Base-by-base conservation (phyloP, 2,888 invertebrate species). In the Magallana nippona region DNA sequence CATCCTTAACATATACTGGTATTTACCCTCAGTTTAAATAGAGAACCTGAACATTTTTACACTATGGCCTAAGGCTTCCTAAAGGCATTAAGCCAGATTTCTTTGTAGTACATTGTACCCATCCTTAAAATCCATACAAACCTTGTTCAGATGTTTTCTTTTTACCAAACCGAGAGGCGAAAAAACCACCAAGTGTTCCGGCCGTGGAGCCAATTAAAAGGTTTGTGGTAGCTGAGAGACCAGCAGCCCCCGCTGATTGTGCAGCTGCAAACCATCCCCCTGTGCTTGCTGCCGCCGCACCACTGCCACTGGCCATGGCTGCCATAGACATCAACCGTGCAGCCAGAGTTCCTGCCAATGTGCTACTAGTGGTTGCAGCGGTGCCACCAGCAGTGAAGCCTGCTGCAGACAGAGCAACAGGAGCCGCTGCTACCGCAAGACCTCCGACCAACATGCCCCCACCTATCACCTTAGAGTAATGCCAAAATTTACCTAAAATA, bases 241-340 rank as follows among this genome's bases (percentile, higher is more conserved):
- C 80, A 57, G 80, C 80, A 57, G 80, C 80, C 11, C 57, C 80
- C 2, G 58, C 80, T 13, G 80, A 80, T 17, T 80, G 80, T 17
- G 19, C 27, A 10, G 80, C 58, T 2, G 80, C 58, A 17, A 80
- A 27, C 57, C 55, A 32, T 5, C 80, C 80, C n/a, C 80, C 80
- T 2, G 80, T 58, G 5, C 71, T 71, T 22, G 71, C 71, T 44
- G 44, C 44, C 17, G 58, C 80, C 17, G 27, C 58, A 17, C 80
- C 80, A n/a, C 80, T 58, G 22, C 79, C 80, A 27, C 58, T 80
- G 1, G 80, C 56, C 22, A 57, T 80, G 19, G 80, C 80, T 32
- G 80, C 80, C 80, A 80, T 57, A 17, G 80, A 80, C 80, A 80
- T 80, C 80, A 57, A 22, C 22, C 57, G 55, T 5, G 80, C 80